A percentile compares a stretch with the other conserved stretches of the same genome.
Evolutionary conservation across 2,888 invertebrate species (phyloP).

Genomic region (Acleris holmiana): DNA sequence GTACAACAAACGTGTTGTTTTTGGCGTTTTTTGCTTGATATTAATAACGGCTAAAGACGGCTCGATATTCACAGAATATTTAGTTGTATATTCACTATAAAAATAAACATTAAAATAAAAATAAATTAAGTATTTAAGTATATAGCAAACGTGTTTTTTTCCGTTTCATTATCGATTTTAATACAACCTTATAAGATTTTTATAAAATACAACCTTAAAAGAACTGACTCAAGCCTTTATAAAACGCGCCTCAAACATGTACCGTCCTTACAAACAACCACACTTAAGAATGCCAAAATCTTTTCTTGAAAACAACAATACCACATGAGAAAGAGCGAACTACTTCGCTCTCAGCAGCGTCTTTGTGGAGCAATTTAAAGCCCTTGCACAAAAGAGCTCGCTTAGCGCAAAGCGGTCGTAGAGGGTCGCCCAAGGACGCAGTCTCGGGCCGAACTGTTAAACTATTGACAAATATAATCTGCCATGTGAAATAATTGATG

Average conservation of each 20-base stretch:
- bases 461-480: neutral
- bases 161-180: too few relatives aligned
- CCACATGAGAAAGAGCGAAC: constrained; percentile 8
- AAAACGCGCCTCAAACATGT: neutral
- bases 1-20: too few relatives aligned
- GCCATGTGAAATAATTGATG: neutral
- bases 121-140: too few relatives aligned
- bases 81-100: too few relatives aligned
- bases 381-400: constrained; percentile 44
- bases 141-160: too few relatives aligned
- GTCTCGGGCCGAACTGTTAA: constrained; percentile 39
- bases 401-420: constrained; percentile 41
- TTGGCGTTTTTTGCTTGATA: too few relatives aligned
- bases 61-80: too few relatives aligned
- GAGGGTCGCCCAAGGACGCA: constrained; percentile 56
- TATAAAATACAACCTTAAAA: too few relatives aligned
- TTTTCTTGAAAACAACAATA: neutral
- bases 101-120: too few relatives aligned
- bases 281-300: neutral
- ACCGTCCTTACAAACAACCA: neutral
- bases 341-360: constrained; percentile 29
- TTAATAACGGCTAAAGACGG: too few relatives aligned
- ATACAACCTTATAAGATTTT: too few relatives aligned
- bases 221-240: neutral
- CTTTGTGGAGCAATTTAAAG: constrained; percentile 41